phyloP scores from a whole-genome alignment of 2,888 invertebrate genomes.

The Spatulosminthurus flaviceps region DNA sequence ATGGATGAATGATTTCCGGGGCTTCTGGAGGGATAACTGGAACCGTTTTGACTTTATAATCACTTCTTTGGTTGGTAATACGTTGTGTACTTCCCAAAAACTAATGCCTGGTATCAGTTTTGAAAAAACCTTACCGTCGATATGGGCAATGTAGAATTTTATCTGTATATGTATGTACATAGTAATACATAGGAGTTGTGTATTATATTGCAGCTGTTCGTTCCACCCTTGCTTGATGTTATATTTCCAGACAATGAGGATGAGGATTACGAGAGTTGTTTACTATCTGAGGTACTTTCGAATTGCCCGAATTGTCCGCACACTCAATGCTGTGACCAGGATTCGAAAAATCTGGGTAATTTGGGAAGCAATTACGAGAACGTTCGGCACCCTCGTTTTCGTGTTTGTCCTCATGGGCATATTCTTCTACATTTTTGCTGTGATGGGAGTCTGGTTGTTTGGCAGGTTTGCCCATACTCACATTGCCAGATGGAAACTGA shows the following conservation, averaged over 20 bases:
- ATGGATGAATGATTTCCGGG: conserved; percentile 55
- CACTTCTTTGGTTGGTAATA: conserved; percentile 37
- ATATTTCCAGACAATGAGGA: conserved; percentile 52
- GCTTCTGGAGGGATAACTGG: conserved; percentile 58
- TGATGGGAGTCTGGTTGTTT: conserved; percentile 56
- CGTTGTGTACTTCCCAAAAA: background rate
- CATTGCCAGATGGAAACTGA: conserved; percentile 44
- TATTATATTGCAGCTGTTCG: conserved; percentile 42
- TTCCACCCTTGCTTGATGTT: conserved; percentile 53
- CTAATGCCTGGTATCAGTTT: too few species aligned
- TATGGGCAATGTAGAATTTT: too few species aligned
- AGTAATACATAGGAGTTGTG: too few species aligned
- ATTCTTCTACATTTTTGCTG: conserved; percentile 59
- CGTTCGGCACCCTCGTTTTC: conserved; percentile 57
- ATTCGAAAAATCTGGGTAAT: conserved; percentile 58
- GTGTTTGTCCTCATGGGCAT: conserved; percentile 56
- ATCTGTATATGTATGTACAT: too few species aligned
- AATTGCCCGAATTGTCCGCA: conserved; percentile 57
- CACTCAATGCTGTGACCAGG: conserved; percentile 58
- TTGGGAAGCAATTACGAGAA: conserved; percentile 57
- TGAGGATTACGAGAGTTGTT: conserved; percentile 40
- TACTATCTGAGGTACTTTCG: conserved; percentile 54
- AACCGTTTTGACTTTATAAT: conserved; percentile 56
- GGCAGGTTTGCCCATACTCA: conserved; percentile 46
- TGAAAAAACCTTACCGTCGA: too few species aligned